Evolutionary conservation across 2,888 invertebrate genomes (phyloP), one percentile per base, ranked within the genome.

Genomic region (Dryococelus australis): DNA sequence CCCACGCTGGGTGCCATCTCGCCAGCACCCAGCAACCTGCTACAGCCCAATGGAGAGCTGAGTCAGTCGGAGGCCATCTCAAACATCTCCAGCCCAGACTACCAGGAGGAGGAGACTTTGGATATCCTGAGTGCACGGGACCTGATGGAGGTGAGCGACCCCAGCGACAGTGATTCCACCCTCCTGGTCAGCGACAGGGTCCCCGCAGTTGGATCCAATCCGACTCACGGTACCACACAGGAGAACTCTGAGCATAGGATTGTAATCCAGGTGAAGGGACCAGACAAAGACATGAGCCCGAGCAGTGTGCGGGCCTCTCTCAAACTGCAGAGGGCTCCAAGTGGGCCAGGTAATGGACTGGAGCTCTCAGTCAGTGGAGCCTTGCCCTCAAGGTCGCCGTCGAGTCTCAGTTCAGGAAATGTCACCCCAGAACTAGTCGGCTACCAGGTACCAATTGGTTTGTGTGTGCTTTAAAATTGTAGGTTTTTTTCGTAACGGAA

Each of bases 51-150:
- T 80, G 96, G 96, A 89, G 97, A 97, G 92, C 95, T 96, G 92
- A 97, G 97, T 92, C 95, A 97, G 90, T 97, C 97, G 85, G 97
- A 97, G 93, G 97, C 97, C 86, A 95, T 97, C 90, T 97, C 97
- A 90, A 97, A 97, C 93, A 97, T 97, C 93, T 97, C 97, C 90
- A 97, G 97, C 93, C 97, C 97, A 80, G 97, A 97, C 93, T 97
- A 97, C 93, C 97, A 97, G 92, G 97, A 97, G 92, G 97, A 97
- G 92, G 97, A 97, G 93, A 95, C 95, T 90, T 95, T 97, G 93
- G 96, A 96, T 92, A 96, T 96, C 91, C 94, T 96, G 89, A 95
- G 96, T 90, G 95, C 96, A 87, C 95, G 96, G 90, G 97, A 97
- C 92, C 93, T 95, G 85, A 97, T 97, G 97, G 96, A 96, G 92